Conservation (phyloP, 2,113 vertebrate genomes). For the Ceyx margarethae region DNA sequence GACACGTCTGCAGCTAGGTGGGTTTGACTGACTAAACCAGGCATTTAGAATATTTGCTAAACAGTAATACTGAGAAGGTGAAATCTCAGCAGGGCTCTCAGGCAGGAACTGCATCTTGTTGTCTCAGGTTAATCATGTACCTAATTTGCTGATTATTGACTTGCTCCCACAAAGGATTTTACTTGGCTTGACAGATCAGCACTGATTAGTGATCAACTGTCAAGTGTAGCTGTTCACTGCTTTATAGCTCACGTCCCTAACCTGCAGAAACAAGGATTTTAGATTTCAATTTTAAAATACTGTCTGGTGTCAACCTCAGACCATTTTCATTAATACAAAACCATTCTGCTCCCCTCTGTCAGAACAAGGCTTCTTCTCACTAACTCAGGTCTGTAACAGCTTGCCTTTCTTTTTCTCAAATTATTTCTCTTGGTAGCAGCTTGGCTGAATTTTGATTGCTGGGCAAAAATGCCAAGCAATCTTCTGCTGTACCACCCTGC, state of each 20-base stretch:
- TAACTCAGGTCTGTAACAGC: not conserved
- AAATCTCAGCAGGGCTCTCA: constrained; percentile 74
- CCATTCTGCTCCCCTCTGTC: not conserved
- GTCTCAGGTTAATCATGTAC: constrained; percentile 79
- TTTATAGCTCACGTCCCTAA: constrained; percentile 64
- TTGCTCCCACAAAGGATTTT: constrained; percentile 75
- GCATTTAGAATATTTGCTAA: constrained; percentile 78
- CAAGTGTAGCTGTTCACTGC: constrained; percentile 57
- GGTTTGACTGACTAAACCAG: constrained; percentile 70
- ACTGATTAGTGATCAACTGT: constrained; percentile 74
- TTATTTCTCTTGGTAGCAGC: not conserved
- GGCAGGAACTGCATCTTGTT: constrained; percentile 70
- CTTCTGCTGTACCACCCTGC: not conserved
- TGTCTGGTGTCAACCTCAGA: constrained; percentile 36
- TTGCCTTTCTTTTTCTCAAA: not conserved
- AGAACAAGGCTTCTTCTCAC: constrained; percentile 12
- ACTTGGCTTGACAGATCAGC: constrained; percentile 71
- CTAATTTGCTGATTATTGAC: constrained; percentile 84
- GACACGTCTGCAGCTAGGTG: constrained; percentile 49
- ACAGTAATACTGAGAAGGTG: constrained; percentile 70
- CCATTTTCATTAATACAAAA: constrained; percentile 7
- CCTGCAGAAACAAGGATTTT: constrained; percentile 55
- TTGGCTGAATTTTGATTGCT: not conserved
- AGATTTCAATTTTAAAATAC: constrained; percentile 60
- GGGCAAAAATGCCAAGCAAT: not conserved